Evolutionary conservation across 1,140 invertebrate species (phyloP), one percentile per base, ranked within the genome.

Genomic region (Telenomus remus): DNA sequence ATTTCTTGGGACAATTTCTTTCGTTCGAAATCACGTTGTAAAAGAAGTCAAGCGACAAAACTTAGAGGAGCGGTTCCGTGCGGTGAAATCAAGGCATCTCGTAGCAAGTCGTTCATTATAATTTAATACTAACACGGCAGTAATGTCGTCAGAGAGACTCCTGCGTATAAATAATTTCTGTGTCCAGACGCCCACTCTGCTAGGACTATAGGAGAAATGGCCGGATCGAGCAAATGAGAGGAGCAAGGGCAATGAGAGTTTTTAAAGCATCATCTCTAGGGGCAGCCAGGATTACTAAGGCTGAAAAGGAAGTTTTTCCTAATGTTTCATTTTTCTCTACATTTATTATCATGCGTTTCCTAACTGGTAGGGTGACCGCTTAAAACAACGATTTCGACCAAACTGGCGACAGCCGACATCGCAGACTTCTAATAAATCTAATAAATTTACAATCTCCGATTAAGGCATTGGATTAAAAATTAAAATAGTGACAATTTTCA

Each of bases 281-380:
- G 83, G 83, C 85, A 82, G 82, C 84, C 81, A 84, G 85, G 85
- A 88, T 87, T 87, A 86, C 86, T 81, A 82, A 84, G 84, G 85
- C 84, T 86, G 87, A 88, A 88, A 88, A 87, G 86, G 85, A 88
- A 88, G 86, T 88, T 88, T 88, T 87, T 88, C 87, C 88, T 88
- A 87, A 88, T 88, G 88, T 88, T 88, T 87, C 86, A 88, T 88
- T 88, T n/a, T 87, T 88, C 86, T 86, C 86, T 87, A 87, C 88
- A 88, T 87, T 88, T 88, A 88, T 88, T 88, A 88, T 88, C 85
- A 82, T 81, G 82, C 85, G 83, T 85, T 87, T 87, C 84, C 86
- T 87, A 87, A 86, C 87, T 84, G 80, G 75, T 75, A 79, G 82
- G 70, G 78, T 66, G 79, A 73, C 76, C 75, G 82, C 74, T 71